Percentiles rank a stretch among this genome's conserved stretches.
Conservation (phyloP, 2,797 vertebrate genomes). For the Notolabrus celidotus region DNA sequence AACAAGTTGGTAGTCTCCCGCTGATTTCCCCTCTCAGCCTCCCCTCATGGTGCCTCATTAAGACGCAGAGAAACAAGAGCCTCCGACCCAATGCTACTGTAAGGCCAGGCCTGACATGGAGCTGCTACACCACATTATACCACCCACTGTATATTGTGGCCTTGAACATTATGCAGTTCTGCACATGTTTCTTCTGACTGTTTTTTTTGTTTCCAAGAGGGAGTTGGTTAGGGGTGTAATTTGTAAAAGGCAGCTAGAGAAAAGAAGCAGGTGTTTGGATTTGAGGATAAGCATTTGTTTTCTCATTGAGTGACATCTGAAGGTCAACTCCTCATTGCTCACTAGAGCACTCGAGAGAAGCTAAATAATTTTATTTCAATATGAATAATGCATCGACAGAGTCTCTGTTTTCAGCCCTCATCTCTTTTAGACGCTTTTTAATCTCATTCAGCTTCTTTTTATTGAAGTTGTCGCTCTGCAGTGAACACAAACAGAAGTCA, state of each 20-base stretch:
- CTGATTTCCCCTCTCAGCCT: constrained; percentile 74
- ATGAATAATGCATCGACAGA: constrained; percentile 76
- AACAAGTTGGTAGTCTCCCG: constrained; percentile 63
- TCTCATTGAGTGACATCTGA: constrained; percentile 63
- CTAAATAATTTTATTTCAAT: constrained; percentile 61
- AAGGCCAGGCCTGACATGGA: constrained; percentile 48
- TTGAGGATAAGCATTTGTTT: constrained; percentile 52
- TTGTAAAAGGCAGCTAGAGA: not conserved
- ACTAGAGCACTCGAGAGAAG: constrained; percentile 54
- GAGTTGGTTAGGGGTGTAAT: not conserved
- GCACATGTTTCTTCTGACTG: constrained; percentile 40
- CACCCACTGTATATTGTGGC: constrained; percentile 41
- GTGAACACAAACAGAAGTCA: constrained; percentile 42
- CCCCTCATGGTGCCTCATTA: constrained; percentile 82
- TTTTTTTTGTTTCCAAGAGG: too few relatives aligned
- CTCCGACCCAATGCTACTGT: constrained; percentile 59
- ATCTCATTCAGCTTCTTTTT: constrained; percentile 32
- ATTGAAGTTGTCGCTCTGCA: constrained; percentile 31
- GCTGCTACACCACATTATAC: constrained; percentile 34
- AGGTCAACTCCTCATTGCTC: constrained; percentile 57
- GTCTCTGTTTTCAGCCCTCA: constrained; percentile 66
- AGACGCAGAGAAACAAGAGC: constrained; percentile 71
- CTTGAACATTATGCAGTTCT: constrained; percentile 51
- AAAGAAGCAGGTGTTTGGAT: constrained; percentile 34
- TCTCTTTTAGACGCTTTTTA: not conserved